phyloP scores from a whole-genome alignment of 35 echinoderm and acorn worm genomes.

The Hemicentrotus pulcherrimus region DNA sequence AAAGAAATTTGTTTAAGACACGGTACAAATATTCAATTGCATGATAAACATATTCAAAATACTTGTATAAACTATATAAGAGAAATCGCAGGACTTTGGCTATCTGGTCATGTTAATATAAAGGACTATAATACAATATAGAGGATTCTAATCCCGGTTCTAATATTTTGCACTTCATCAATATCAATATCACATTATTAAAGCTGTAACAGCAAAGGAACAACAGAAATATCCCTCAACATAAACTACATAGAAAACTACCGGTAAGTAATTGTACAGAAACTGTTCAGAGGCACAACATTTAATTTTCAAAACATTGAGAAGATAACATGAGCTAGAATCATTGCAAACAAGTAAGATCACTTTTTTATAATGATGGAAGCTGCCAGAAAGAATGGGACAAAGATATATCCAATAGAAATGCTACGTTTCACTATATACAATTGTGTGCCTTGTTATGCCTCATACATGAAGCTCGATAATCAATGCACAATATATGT shows the following conservation, averaged over 20 bases:
- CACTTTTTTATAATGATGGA: background rate
- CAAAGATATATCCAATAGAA: background rate
- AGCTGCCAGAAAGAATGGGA: background rate
- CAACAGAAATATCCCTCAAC: background rate
- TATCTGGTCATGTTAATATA: conserved; percentile 11
- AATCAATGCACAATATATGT: background rate
- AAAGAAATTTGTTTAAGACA: background rate
- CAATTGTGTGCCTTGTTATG: background rate
- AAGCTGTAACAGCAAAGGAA: background rate
- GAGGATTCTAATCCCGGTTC: no score
- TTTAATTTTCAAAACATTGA: background rate
- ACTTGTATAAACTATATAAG: background rate
- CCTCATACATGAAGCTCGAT: no score
- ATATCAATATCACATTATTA: background rate
- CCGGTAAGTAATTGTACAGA: no score
- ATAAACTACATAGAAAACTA: background rate
- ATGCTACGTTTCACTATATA: background rate
- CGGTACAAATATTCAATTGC: background rate
- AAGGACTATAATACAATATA: background rate
- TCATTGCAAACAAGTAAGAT: background rate
- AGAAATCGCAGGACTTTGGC: background rate
- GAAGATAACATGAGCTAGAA: background rate
- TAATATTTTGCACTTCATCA: background rate
- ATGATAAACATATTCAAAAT: conserved; percentile 1
- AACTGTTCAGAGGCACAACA: background rate